Evolutionary conservation across 2,888 invertebrate species (phyloP).

Genomic region (Eledona agricola): DNA sequence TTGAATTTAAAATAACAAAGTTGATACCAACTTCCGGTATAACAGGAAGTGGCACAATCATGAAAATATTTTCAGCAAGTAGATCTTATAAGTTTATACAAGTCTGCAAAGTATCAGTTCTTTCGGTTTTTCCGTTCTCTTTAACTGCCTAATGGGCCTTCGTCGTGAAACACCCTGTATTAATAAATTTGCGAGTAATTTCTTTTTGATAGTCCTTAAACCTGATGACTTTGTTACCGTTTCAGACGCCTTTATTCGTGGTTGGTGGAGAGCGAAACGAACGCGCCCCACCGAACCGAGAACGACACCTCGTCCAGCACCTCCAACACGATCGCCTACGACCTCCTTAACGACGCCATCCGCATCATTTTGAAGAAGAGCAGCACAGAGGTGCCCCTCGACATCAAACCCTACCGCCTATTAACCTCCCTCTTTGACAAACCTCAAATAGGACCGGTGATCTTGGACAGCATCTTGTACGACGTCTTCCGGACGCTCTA

Average conservation of each 20-base stretch:
- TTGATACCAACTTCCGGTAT: no score
- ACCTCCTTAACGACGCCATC: conserved; percentile 72
- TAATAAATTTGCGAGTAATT: no score
- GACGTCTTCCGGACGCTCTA: conserved; percentile 77
- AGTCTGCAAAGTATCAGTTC: no score
- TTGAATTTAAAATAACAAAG: no score
- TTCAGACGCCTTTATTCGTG: conserved; percentile 81
- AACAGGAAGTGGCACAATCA: no score
- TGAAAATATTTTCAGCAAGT: no score
- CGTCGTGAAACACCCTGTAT: no score
- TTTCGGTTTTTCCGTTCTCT: no score
- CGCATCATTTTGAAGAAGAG: conserved; percentile 69
- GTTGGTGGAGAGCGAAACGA: conserved; percentile 79
- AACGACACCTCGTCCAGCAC: conserved; percentile 3
- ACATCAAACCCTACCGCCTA: conserved; percentile 78
- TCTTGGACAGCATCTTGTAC: conserved; percentile 78
- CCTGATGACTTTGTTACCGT: conserved; percentile 28
- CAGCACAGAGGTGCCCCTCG: conserved; percentile 65
- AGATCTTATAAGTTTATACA: no score
- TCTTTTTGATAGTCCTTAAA: background rate
- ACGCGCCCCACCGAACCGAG: conserved; percentile 55
- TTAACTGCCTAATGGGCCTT: no score
- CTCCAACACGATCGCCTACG: conserved; percentile 63
- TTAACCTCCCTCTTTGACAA: conserved; percentile 86
- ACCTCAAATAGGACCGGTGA: conserved; percentile 82